Conservation (phyloP, 2,888 invertebrate genomes). For the Athalia cordata region DNA sequence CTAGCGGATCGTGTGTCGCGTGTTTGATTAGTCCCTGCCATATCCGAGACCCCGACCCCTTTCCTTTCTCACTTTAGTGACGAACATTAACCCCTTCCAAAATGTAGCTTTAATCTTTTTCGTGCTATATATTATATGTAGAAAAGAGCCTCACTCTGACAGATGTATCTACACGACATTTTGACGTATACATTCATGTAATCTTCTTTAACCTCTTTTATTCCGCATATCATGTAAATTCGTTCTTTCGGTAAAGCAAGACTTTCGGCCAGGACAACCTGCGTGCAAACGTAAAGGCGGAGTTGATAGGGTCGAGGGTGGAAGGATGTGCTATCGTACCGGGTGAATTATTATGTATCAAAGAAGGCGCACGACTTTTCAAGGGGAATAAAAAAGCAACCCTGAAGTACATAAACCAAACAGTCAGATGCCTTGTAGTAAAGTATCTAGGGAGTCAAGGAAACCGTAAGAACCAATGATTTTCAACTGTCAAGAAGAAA, state of each 20-base stretch:
- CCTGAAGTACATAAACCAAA: background rate
- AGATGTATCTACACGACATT: slow-evolving; percentile 6
- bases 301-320: background rate
- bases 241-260: slow-evolving; percentile 3
- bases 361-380: slow-evolving; percentile 9
- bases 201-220: background rate
- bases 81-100: background rate
- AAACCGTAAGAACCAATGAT: too few species aligned
- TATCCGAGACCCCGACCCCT: background rate
- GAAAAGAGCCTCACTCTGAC: background rate
- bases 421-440: background rate
- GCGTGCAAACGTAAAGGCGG: background rate
- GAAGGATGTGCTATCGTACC: slow-evolving; percentile 4
- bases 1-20: slow-evolving; percentile 5
- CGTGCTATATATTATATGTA: background rate
- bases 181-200: slow-evolving; percentile 15
- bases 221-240: slow-evolving; percentile 3
- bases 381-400: background rate
- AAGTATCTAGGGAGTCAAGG: too few species aligned
- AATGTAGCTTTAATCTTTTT: background rate
- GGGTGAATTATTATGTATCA: slow-evolving; percentile 22
- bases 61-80: background rate
- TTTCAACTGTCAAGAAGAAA: too few species aligned
- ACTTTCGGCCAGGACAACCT: background rate
- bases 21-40: slow-evolving; percentile 22